These are phyloP conservation scores for Limnephilus lunatus DNA, from an alignment of 2,888 invertebrate genomes.

Conservation along the genomic window DNA sequence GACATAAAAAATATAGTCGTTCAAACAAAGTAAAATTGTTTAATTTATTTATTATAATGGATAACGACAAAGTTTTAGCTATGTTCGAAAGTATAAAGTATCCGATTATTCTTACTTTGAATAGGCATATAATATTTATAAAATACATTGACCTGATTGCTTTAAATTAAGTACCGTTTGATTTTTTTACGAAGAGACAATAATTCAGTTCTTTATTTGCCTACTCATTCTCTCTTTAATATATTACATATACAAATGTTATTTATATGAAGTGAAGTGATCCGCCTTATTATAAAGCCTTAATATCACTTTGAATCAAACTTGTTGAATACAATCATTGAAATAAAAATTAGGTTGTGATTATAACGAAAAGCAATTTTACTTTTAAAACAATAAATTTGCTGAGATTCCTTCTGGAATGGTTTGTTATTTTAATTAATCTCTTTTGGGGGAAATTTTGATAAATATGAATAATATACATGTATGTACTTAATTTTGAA, in stretches of 20 bases:
- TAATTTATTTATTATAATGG: too few relatives aligned
- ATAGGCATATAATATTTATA: too few relatives aligned
- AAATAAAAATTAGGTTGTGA: conserved; percentile 17
- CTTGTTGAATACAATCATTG: background rate
- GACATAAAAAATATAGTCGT: too few relatives aligned
- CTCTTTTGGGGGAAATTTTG: background rate
- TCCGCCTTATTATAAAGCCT: background rate
- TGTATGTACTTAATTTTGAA: conserved; percentile 33
- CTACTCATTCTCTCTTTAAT: background rate
- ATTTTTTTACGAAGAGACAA: too few relatives aligned
- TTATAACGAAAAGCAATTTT: background rate
- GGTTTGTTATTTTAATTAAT: background rate
- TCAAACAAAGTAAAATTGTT: too few relatives aligned
- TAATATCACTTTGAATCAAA: background rate
- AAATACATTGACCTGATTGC: too few relatives aligned
- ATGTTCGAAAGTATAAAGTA: background rate
- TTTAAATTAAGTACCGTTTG: too few relatives aligned
- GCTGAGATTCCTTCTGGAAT: background rate
- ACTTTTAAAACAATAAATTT: background rate
- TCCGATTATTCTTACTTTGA: too few relatives aligned
- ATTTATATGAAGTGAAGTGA: background rate
- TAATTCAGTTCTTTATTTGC: background rate
- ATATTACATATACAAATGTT: conserved; percentile 2
- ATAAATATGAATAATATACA: background rate
- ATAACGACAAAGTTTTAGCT: too few relatives aligned